phyloP scores from a whole-genome alignment of 2,797 vertebrate species.

The Phataginus tetradactyla region DNA sequence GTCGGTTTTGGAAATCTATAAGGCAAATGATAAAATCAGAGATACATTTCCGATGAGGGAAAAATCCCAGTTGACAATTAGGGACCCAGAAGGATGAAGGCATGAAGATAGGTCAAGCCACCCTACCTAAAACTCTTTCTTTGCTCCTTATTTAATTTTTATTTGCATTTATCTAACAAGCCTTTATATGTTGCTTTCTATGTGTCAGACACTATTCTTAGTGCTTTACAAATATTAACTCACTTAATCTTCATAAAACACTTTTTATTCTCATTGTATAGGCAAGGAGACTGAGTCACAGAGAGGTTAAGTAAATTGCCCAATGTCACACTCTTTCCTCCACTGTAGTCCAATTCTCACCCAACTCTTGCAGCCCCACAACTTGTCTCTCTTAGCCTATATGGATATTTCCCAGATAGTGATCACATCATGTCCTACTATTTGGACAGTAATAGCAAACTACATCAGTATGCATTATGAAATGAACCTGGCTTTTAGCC shows the following conservation, averaged over 20 bases:
- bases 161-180: slow-evolving; percentile 15
- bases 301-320: neutral
- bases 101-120: neutral
- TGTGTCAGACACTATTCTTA: neutral
- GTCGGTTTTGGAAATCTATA: neutral
- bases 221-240: neutral
- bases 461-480: neutral
- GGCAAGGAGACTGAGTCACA: slow-evolving; percentile 1
- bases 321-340: neutral
- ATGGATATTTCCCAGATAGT: slow-evolving; percentile 1
- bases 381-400: neutral
- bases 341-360: neutral
- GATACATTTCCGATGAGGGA: neutral
- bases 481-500: neutral
- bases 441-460: neutral
- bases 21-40: slow-evolving; percentile 41
- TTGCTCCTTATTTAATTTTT: neutral
- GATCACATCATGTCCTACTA: neutral
- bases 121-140: neutral
- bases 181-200: neutral
- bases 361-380: neutral
- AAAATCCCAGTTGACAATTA: neutral
- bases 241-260: slow-evolving; percentile 9
- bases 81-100: neutral
- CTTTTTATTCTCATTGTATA: slow-evolving; percentile 19